These are phyloP conservation scores for Gopherus evgoodei DNA, from an alignment of 2,113 vertebrate species.

Conservation along the genomic window DNA sequence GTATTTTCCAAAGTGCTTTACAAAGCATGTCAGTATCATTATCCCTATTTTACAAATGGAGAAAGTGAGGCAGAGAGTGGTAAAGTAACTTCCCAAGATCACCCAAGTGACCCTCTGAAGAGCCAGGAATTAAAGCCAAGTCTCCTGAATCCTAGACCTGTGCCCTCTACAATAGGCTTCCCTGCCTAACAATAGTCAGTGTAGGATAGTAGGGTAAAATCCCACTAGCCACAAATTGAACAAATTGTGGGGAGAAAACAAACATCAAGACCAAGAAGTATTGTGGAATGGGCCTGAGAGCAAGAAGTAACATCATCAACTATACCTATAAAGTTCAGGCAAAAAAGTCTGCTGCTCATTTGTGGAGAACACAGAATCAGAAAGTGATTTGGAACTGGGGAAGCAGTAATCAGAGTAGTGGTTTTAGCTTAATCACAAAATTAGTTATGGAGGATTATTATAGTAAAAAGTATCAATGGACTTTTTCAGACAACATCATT, in stretches of 20 bases:
- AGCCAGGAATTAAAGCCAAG: background rate
- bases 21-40: background rate
- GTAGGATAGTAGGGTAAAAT: background rate
- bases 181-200: no score
- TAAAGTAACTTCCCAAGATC: background rate
- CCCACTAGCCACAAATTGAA: background rate
- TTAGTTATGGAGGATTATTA: background rate
- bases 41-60: no score
- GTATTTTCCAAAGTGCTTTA: background rate
- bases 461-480: background rate
- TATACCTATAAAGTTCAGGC: background rate
- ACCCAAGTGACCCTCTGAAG: background rate
- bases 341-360: background rate
- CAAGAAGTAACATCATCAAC: rapidly evolving
- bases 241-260: background rate
- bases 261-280: background rate
- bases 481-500: background rate
- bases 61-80: no score
- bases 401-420: background rate
- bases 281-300: background rate
- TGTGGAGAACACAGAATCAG: background rate
- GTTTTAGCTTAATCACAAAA: background rate
- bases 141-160: background rate
- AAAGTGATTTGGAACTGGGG: background rate
- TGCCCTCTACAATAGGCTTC: background rate